Percentiles rank a stretch among this genome's conserved stretches.
Conservation (phyloP, 2,797 vertebrate species). For the Fundulus diaphanus region DNA sequence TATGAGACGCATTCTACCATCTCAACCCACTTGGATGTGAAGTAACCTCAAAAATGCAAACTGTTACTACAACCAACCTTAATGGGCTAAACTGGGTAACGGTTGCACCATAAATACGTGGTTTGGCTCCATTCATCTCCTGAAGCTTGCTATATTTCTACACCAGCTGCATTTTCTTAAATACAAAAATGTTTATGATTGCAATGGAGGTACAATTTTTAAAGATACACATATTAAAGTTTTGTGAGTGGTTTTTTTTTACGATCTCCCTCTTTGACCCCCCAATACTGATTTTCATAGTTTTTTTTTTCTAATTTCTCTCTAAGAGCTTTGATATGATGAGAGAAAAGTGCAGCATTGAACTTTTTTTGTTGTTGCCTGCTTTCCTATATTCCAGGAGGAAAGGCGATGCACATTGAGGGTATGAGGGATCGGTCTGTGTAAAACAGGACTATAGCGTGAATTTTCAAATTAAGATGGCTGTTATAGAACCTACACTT, state of each 20-base stretch:
- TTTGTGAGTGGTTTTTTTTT: not conserved
- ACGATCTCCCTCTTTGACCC: not conserved
- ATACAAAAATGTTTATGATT: constrained; percentile 10
- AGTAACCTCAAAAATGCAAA: constrained; percentile 3
- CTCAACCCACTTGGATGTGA: not conserved
- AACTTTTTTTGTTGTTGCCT: too few relatives aligned
- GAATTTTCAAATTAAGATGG: not conserved
- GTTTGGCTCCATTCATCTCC: constrained; percentile 11
- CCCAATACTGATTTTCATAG: not conserved
- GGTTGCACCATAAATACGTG: constrained; percentile 17
- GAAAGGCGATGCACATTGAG: not conserved
- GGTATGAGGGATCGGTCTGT: not conserved
- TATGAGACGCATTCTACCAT: constrained; percentile 35
- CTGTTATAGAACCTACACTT: not conserved
- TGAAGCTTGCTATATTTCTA: constrained; percentile 20
- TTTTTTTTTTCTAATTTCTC: not conserved
- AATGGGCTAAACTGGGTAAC: constrained; percentile 2
- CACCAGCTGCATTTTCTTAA: constrained; percentile 12
- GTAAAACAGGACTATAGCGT: not conserved
- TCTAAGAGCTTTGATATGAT: not conserved
- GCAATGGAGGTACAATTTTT: not conserved
- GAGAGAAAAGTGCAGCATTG: too few relatives aligned
- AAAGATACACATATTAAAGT: not conserved
- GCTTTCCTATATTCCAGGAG: too few relatives aligned
- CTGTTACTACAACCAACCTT: not conserved